phyloP scores from a whole-genome alignment of 2,797 vertebrate genomes.

The Malacoraja senta region DNA sequence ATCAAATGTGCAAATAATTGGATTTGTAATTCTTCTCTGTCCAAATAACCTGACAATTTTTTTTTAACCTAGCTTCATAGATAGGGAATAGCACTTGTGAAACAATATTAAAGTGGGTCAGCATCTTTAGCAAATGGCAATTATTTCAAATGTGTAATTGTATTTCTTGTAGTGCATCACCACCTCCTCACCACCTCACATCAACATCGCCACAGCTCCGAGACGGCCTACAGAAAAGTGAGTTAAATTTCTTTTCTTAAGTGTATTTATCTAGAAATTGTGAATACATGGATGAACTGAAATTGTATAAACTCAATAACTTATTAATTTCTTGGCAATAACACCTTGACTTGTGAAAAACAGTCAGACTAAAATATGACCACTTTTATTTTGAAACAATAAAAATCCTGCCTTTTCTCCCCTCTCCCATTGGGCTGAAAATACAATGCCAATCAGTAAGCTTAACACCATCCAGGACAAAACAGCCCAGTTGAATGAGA shows the following conservation, averaged over 20 bases:
- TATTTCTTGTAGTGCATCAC: constrained; percentile 74
- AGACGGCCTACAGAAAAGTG: constrained; percentile 84
- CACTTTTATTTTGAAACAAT: background rate
- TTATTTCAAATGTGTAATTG: constrained; percentile 36
- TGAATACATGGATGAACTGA: no score
- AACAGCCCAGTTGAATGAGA: no score
- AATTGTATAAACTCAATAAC: background rate
- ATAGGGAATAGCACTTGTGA: background rate
- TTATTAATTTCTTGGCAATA: background rate
- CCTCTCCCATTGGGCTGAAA: no score
- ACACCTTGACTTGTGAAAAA: background rate
- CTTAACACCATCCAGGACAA: no score
- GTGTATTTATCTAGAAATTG: no score
- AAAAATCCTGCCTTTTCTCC: background rate
- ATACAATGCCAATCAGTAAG: no score
- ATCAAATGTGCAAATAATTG: background rate
- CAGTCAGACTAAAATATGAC: background rate
- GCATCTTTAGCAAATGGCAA: background rate
- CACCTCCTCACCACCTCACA: constrained; percentile 80
- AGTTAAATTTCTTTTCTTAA: constrained; percentile 45
- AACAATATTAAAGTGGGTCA: background rate
- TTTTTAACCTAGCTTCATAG: background rate
- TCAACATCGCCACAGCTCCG: constrained; percentile 72
- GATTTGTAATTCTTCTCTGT: no score
- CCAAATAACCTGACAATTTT: background rate